Percentiles rank a stretch among this genome's conserved stretches.
Evolutionary conservation across 2,113 vertebrate genomes (phyloP).

Genomic region (Oreochromis aureus): DNA sequence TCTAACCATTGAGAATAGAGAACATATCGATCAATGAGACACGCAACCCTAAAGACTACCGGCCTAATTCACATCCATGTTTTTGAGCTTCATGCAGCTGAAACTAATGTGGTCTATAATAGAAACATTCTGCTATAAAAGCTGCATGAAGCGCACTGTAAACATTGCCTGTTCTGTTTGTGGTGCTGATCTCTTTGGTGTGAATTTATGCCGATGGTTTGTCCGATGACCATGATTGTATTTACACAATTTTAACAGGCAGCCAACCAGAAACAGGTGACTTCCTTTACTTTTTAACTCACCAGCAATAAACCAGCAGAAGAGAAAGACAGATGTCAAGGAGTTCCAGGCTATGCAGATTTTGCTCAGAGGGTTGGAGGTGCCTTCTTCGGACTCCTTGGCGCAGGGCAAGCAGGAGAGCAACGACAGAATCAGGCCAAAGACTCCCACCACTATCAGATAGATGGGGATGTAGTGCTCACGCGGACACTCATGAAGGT

Average conservation of each 20-base stretch:
- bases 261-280: not conserved
- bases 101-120: no score
- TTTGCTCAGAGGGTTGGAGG: not conserved
- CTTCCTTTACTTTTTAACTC: not conserved
- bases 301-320: conserved; percentile 71
- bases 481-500: conserved; percentile 60
- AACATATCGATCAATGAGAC: no score
- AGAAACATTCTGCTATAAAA: no score
- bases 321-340: conserved; percentile 31
- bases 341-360: conserved; percentile 23
- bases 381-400: not conserved
- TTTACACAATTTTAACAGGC: not conserved
- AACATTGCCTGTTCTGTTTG: not conserved
- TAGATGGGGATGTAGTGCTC: conserved; percentile 69
- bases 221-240: not conserved
- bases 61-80: no score
- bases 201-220: not conserved
- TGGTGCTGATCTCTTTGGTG: not conserved
- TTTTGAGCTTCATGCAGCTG: no score
- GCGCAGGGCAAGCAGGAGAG: conserved; percentile 50
- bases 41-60: no score
- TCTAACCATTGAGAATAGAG: no score
- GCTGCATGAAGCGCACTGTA: no score
- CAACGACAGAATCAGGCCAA: conserved; percentile 17
- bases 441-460: conserved; percentile 61